Evolutionary conservation across 2,888 invertebrate species (phyloP), one percentile per base, ranked within the genome.

Genomic region (Gymnosoma rotundatum): DNA sequence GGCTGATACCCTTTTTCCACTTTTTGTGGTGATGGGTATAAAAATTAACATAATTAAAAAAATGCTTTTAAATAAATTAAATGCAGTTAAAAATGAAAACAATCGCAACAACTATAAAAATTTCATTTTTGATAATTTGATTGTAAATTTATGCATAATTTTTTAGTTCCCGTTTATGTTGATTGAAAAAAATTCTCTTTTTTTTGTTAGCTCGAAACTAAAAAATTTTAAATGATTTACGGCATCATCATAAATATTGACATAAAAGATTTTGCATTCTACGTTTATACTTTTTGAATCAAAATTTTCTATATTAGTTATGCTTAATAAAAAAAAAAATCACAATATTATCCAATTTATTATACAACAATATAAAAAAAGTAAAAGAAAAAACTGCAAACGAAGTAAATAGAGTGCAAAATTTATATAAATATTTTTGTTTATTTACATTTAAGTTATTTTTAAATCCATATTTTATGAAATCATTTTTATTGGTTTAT

Each of bases 371-470:
- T 20, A 38, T 1, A 50, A 42, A 42, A 10, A 25, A 18, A 18
- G 45, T 54, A 42, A n/a, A n/a, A 58, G 16, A 18, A 21, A 60
- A 54, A 52, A 21, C 12, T 64, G 16, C 64, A 66, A 72, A 76
- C 50, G 58, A 67, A 60, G 42, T 58, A 63, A 79, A 79, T 78
- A 63, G 75, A 78, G 67, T 42, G 70, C n/a, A 72, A 69, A 81
- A 69, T 84, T 73, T 84, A 76, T 84, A 80, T 63, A 80, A 84
- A 84, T 78, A 69, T 83, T 83, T 72, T 70, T 83, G 67, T 83
- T 83, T 83, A 83, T 64, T 83, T 83, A 83, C 60, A 70, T 80
- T 78, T 80, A 56, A 80, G 67, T 80, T 58, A 80, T 72, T 32
- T 80, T 70, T 76, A 80, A 76, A 84, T 80, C 52, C 80, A 84